Evolutionary conservation across 2,797 vertebrate genomes (phyloP), one percentile per base, ranked within the genome.

Genomic region (Enteromius thamalakanensis): DNA sequence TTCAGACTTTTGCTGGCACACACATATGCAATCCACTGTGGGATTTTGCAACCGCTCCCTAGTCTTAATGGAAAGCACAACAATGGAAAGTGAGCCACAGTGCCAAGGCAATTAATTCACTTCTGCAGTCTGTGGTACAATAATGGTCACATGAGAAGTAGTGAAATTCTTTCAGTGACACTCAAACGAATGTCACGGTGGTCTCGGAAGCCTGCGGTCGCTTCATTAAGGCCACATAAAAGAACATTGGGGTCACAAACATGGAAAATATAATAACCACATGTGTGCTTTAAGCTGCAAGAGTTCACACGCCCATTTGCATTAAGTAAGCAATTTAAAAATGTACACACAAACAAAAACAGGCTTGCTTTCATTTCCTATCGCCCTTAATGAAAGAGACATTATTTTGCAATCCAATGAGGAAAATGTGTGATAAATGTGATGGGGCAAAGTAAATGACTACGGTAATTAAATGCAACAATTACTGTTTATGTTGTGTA

Each of bases 61-160:
- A 37, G 74, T 68, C 58, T 83, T 80, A 83, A 84, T 68, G 65
- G 65, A 74, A 76, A 76, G 67, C 76, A 47, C 72, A 70, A 81
- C 83, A 83, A 79, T 81, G 80, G 76, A 83, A 79, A 72, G 53
- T 80, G 78, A 84, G 82, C 76, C 71, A 68, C 71, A 74, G 55
- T 67, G 77, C 86, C 72, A 45, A 86, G 85, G 84, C 88, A 90
- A 89, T 89, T 90, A 89, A 89, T 86, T 86, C 78, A 84, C 72
- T 86, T 81, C 74, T 86, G 80, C 77, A 84, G 80, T 81, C 77
- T 81, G 72, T 79, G 85, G 80, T 87, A 76, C 77, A 69, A 85
- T 87, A 67, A 74, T 65, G 86, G 72, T 86, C 84, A 86, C 84
- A 58, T 89, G 87, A 87, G 79, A 78, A 76, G 65, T 60, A 53